These are phyloP conservation scores for Serripes groenlandicus DNA, from an alignment of 2,888 invertebrate species.

Conservation along the genomic window DNA sequence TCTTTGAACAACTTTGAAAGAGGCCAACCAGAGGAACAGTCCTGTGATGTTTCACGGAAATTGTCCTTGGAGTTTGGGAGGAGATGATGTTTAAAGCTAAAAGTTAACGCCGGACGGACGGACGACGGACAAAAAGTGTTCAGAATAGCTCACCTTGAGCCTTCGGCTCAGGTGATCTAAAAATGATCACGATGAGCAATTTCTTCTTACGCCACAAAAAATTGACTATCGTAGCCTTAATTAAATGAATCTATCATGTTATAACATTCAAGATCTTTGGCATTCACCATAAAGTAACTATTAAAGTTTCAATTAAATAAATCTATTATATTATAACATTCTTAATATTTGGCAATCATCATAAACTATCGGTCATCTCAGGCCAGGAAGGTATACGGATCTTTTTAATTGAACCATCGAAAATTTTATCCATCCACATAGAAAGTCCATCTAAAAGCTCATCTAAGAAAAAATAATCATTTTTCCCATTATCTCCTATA, in stretches of 20 bases:
- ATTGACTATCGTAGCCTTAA: background rate
- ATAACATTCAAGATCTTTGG: background rate
- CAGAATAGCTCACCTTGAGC: too few species aligned
- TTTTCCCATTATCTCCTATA: slow-evolving; percentile 51
- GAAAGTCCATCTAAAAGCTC: slow-evolving; percentile 92
- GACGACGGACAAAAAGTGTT: too few species aligned
- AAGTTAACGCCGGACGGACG: too few species aligned
- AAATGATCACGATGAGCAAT: too few species aligned
- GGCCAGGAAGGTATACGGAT: slow-evolving; percentile 99
- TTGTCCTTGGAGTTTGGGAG: too few species aligned
- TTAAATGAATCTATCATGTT: background rate
- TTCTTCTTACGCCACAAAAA: background rate
- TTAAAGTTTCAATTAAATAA: background rate
- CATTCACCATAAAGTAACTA: slow-evolving; percentile 8
- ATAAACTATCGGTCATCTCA: slow-evolving; percentile 67
- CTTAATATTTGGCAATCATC: background rate
- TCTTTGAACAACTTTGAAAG: too few species aligned
- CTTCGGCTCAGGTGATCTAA: too few species aligned
- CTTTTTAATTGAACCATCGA: slow-evolving; percentile 97
- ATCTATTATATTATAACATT: too few species aligned
- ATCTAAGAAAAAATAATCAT: slow-evolving; percentile 72
- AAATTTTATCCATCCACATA: slow-evolving; percentile 98
- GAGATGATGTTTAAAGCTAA: too few species aligned
- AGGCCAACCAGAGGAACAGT: too few species aligned
- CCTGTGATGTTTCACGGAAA: too few species aligned